Evolutionary conservation across 1,140 invertebrate genomes (phyloP).

Genomic region (Formica selysi): DNA sequence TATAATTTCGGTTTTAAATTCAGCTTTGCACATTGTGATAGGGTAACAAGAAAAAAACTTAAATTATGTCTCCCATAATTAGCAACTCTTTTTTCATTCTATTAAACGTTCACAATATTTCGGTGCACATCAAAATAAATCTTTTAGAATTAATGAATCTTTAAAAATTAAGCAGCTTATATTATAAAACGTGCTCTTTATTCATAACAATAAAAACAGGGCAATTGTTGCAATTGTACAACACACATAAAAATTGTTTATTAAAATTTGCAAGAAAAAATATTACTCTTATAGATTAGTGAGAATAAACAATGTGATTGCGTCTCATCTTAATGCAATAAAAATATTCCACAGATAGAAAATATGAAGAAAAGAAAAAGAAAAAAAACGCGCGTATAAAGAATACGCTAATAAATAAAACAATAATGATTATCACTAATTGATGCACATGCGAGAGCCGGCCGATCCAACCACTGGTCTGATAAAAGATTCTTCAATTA

Average conservation of each 20-base stretch:
- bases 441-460: not conserved
- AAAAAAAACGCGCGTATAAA: not conserved
- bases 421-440: not conserved
- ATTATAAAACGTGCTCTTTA: not conserved
- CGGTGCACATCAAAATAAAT: not conserved
- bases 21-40: conserved; percentile 3
- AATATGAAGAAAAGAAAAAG: not conserved
- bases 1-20: not conserved
- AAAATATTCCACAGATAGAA: not conserved
- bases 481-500: not conserved
- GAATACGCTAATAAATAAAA: not conserved
- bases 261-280: conserved; percentile 17
- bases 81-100: not conserved
- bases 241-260: not conserved
- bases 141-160: not conserved
- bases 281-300: conserved; percentile 6
- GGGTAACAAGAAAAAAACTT: too few species aligned
- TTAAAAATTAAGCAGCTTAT: not conserved
- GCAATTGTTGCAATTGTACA: not conserved
- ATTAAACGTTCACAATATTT: not conserved
- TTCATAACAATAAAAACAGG: not conserved
- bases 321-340: not conserved
- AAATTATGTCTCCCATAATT: not conserved
- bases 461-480: not conserved
- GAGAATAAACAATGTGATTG: not conserved